phyloP scores from a whole-genome alignment of 1,140 invertebrate species.

The Conopomorpha cramerella region DNA sequence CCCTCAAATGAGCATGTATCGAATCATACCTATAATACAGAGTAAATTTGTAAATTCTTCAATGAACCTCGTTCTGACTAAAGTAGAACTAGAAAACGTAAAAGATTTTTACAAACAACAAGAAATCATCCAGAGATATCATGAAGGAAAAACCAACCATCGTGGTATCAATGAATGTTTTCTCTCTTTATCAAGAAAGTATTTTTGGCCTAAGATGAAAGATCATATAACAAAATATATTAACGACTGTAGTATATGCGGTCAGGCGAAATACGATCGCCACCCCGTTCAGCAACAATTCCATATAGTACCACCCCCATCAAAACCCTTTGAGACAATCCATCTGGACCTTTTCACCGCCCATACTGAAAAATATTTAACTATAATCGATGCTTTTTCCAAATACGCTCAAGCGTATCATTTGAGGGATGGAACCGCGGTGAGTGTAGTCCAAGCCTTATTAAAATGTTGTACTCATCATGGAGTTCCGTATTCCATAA shows the following conservation, averaged over 20 bases:
- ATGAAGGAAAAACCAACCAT: constrained; percentile 5
- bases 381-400: constrained; percentile 3
- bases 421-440: background rate
- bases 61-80: constrained; percentile 1
- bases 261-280: constrained; percentile 2
- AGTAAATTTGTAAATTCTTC: background rate
- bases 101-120: background rate
- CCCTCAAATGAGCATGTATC: background rate
- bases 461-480: constrained; percentile 3
- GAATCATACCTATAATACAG: constrained; percentile 2
- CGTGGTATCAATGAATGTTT: constrained; percentile 2
- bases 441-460: background rate
- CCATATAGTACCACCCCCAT: background rate
- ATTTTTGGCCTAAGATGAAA: constrained; percentile 3
- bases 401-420: constrained; percentile 4
- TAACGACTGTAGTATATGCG: background rate
- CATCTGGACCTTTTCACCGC: constrained; percentile 1
- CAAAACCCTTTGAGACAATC: background rate
- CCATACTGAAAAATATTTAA: constrained; percentile 3
- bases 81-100: constrained; percentile 3
- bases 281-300: background rate
- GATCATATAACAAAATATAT: constrained; percentile 3
- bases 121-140: constrained; percentile 1
- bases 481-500: background rate
- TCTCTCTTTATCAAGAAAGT: background rate